A percentile compares a stretch with the other conserved stretches of the same genome.
phyloP scores from a whole-genome alignment of 2,797 vertebrate genomes.

The Pterois miles region DNA sequence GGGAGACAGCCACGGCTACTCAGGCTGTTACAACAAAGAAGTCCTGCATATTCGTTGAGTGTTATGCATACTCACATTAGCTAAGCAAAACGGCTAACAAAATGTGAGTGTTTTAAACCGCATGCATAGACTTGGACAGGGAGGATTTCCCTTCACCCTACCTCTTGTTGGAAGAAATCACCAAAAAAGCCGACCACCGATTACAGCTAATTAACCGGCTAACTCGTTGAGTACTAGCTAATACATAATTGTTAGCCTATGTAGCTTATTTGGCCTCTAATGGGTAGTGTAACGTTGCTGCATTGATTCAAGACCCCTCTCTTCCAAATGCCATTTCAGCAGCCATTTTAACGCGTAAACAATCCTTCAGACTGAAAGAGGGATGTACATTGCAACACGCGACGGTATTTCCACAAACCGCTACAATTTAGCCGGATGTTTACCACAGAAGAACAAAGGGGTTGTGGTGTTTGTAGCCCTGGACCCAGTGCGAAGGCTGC shows the following conservation, averaged over 20 bases:
- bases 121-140: conserved; percentile 62
- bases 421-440: too few relatives aligned
- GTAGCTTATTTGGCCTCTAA: conserved; percentile 51
- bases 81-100: conserved; percentile 29
- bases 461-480: conserved; percentile 25
- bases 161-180: conserved; percentile 66
- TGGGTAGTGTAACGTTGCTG: conserved; percentile 33
- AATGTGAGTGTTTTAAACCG: conserved; percentile 34
- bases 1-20: conserved; percentile 45
- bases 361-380: too few relatives aligned
- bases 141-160: conserved; percentile 68
- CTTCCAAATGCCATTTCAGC: conserved; percentile 68
- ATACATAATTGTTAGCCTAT: conserved; percentile 24
- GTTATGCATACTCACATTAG: conserved; percentile 44
- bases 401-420: too few relatives aligned
- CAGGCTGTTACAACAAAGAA: conserved; percentile 63
- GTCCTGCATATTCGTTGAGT: conserved; percentile 69
- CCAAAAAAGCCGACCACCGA: conserved; percentile 48
- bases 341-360: conserved; percentile 88
- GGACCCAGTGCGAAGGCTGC: conserved; percentile 57
- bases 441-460: conserved; percentile 51
- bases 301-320: conserved; percentile 68
- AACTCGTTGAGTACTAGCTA: not conserved
- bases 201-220: conserved; percentile 2
- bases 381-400: too few relatives aligned